phyloP scores from a whole-genome alignment of 2,113 vertebrate species.

The Orientallactaga bullata region DNA sequence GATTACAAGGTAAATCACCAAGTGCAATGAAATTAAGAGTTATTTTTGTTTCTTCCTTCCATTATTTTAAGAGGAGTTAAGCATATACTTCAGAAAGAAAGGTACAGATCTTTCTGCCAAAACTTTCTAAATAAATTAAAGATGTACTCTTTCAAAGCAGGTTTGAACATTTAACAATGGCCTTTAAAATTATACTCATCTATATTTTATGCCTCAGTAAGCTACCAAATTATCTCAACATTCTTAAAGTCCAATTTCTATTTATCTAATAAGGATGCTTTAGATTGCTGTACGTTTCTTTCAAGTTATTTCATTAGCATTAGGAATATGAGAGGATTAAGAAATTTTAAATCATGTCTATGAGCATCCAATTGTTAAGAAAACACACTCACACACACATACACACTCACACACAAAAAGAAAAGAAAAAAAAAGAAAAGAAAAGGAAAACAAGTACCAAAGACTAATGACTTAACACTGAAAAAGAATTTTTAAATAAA shows the following conservation, averaged over 20 bases:
- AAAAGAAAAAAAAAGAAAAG: too few species aligned
- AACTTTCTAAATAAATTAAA: neutral
- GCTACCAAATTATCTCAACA: neutral
- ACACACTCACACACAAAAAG: too few species aligned
- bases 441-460: neutral
- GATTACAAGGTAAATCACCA: neutral
- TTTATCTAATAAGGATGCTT: neutral
- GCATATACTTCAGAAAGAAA: neutral
- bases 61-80: neutral
- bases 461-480: neutral
- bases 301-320: neutral
- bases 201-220: neutral
- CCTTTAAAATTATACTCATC: neutral
- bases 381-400: neutral
- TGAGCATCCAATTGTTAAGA: neutral
- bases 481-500: neutral
- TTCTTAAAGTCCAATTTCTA: neutral
- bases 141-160: neutral
- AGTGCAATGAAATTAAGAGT: neutral
- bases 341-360: neutral
- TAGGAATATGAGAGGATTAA: neutral
- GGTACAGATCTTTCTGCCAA: neutral
- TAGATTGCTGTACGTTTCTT: neutral
- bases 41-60: neutral
- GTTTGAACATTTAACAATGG: neutral